Evolutionary conservation across 2,888 invertebrate genomes (phyloP).

Genomic region (Epirrhoe tristata): DNA sequence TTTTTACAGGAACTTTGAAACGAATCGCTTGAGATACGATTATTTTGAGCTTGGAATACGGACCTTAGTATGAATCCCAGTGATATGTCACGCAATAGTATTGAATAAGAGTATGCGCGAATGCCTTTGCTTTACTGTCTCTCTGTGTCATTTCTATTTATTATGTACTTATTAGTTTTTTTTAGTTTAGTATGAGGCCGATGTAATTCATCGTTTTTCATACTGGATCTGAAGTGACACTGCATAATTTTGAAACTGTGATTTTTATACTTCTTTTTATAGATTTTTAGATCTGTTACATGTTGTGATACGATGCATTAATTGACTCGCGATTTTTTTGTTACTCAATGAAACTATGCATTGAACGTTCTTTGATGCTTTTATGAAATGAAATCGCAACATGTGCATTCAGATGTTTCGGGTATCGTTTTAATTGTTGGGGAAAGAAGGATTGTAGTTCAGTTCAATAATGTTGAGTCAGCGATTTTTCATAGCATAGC

Average conservation of each 20-base stretch:
- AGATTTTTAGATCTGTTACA: slow-evolving; percentile 81
- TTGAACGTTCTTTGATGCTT: slow-evolving; percentile 56
- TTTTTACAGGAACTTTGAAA: not conserved
- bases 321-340: slow-evolving; percentile 29
- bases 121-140: slow-evolving; percentile 80
- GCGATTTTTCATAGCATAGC: slow-evolving; percentile 10
- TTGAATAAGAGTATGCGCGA: slow-evolving; percentile 70
- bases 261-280: slow-evolving; percentile 82
- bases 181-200: slow-evolving; percentile 69
- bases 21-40: not conserved
- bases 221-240: slow-evolving; percentile 81
- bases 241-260: slow-evolving; percentile 85
- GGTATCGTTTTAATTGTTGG: slow-evolving; percentile 63
- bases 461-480: slow-evolving; percentile 42
- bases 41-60: not conserved
- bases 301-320: slow-evolving; percentile 79
- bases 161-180: slow-evolving; percentile 83
- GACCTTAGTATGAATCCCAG: slow-evolving; percentile 25
- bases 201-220: slow-evolving; percentile 70
- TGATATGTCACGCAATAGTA: slow-evolving; percentile 55
- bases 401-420: slow-evolving; percentile 72
- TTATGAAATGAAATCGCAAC: slow-evolving; percentile 68
- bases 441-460: slow-evolving; percentile 77
- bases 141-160: slow-evolving; percentile 77
- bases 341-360: slow-evolving; percentile 34